Evolutionary conservation across 1,140 invertebrate genomes (phyloP).

Genomic region (Bombus impatiens): DNA sequence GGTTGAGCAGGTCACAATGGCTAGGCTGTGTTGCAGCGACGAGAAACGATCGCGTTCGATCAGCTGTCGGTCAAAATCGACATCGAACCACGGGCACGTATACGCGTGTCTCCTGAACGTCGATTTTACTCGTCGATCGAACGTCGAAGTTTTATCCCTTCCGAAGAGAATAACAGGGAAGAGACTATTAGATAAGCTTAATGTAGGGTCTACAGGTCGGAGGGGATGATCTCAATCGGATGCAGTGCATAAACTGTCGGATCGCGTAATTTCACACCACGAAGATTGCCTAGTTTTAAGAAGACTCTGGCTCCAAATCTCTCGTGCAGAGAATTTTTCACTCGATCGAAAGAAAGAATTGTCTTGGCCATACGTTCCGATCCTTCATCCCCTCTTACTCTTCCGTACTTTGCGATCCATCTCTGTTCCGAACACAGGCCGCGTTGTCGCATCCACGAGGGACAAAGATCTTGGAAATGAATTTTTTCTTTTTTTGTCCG

Average conservation of each 20-base stretch:
- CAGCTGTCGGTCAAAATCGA: constrained; percentile 11
- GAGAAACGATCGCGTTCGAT: constrained; percentile 38
- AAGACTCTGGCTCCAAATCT: neutral
- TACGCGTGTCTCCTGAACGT: neutral
- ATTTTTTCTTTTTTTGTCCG: constrained; percentile 6
- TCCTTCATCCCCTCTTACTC: neutral
- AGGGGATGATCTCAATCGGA: constrained; percentile 38
- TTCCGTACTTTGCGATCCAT: neutral
- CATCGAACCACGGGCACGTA: neutral
- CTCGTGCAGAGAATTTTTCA: constrained; percentile 52
- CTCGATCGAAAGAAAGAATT: constrained; percentile 58
- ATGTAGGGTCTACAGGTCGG: constrained; percentile 35
- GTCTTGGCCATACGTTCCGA: neutral
- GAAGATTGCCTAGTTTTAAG: constrained; percentile 46
- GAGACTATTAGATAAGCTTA: constrained; percentile 38
- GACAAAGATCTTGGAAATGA: constrained; percentile 42
- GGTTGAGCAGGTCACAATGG: constrained; percentile 46
- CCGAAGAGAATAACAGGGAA: neutral
- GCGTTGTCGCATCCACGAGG: neutral
- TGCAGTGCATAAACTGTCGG: constrained; percentile 21
- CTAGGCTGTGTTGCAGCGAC: neutral
- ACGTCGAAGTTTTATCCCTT: constrained; percentile 23
- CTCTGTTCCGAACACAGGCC: constrained; percentile 1
- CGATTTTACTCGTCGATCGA: constrained; percentile 3
- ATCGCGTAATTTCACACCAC: constrained; percentile 53